Evolutionary conservation across 2,113 vertebrate species (phyloP).

Genomic region (Lucifuga dentata): DNA sequence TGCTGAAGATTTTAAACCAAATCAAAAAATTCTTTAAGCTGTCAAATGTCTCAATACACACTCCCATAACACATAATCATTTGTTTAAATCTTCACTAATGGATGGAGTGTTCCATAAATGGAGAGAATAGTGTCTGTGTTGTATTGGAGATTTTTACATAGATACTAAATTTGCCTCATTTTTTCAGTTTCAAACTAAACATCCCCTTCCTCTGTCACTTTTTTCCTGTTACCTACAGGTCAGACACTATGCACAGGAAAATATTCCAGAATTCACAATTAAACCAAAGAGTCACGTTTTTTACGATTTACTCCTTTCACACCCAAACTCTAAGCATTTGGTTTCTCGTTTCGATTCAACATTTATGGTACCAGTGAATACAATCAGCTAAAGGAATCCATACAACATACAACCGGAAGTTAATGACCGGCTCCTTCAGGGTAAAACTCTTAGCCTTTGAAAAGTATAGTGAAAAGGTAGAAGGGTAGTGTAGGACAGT

Average conservation of each 20-base stretch:
- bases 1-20: slow-evolving; percentile 2
- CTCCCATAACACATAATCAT: slow-evolving; percentile 12
- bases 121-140: neutral
- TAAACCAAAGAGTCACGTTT: neutral
- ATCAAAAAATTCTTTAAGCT: neutral
- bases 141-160: too few relatives aligned
- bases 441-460: too few relatives aligned
- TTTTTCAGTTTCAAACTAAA: slow-evolving; percentile 22
- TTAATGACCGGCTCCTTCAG: too few relatives aligned
- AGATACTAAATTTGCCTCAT: slow-evolving; percentile 3
- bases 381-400: neutral
- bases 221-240: neutral
- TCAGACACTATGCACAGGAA: neutral
- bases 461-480: too few relatives aligned
- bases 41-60: slow-evolving; percentile 4
- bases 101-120: neutral
- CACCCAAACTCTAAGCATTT: slow-evolving; percentile 17
- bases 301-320: slow-evolving; percentile 11
- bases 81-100: slow-evolving; percentile 11
- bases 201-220: neutral
- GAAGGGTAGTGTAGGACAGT: too few relatives aligned
- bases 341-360: neutral
- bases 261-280: neutral
- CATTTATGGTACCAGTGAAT: neutral
- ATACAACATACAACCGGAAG: too few relatives aligned